Conservation (phyloP, 2,113 vertebrate genomes). For the Saimiri boliviensis region DNA sequence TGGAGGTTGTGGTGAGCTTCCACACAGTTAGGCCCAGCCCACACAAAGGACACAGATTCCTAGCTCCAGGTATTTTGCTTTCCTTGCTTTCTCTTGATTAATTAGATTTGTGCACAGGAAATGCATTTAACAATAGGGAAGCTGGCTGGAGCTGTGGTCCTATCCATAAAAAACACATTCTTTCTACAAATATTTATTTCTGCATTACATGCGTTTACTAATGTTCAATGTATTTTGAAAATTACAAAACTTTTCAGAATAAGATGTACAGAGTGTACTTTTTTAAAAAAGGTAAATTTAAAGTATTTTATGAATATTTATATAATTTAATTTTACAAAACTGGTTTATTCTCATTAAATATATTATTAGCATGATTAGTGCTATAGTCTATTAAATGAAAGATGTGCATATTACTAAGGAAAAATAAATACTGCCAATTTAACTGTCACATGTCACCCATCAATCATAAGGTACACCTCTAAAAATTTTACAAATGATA, state of each 20-base stretch:
- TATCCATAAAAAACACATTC: neutral
- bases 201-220: neutral
- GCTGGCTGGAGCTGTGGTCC: neutral
- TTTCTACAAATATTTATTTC: neutral
- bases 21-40: neutral
- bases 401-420: neutral
- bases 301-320: neutral
- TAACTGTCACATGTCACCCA: neutral
- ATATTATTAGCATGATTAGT: neutral
- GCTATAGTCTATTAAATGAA: neutral
- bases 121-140: neutral
- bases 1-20: neutral
- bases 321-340: neutral
- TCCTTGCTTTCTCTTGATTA: neutral
- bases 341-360: neutral
- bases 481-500: neutral
- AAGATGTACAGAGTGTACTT: neutral
- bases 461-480: neutral
- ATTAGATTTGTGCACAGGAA: neutral
- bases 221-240: neutral
- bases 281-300: neutral
- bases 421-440: neutral
- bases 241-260: neutral
- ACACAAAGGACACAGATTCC: neutral
- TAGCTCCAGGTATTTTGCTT: neutral